Conservation (phyloP, 1,140 invertebrate species). For the Sycophila sp. region DNA sequence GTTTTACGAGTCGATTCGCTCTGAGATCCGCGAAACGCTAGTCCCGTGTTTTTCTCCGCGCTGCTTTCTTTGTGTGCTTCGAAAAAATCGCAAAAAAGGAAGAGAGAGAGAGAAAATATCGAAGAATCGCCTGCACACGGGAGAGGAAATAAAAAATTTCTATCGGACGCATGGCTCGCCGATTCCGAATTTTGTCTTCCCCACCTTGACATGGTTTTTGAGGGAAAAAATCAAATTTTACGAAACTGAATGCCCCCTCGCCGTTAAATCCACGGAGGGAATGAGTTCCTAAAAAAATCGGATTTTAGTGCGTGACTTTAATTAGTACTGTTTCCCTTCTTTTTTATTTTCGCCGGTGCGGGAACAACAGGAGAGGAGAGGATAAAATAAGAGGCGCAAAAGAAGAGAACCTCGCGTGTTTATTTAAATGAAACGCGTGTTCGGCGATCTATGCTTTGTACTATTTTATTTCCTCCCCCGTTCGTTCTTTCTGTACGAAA, state of each 20-base stretch:
- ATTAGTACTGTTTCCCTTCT: constrained; percentile 23
- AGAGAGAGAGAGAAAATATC: not conserved
- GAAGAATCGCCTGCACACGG: not conserved
- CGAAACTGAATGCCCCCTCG: too few species aligned
- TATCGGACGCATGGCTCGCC: too few species aligned
- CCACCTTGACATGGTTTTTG: too few species aligned
- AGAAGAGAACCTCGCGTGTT: constrained; percentile 1
- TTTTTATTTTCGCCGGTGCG: constrained; percentile 3
- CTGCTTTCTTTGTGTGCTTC: too few species aligned
- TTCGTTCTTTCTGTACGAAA: constrained; percentile 9
- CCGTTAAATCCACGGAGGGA: too few species aligned
- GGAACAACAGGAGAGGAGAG: not conserved
- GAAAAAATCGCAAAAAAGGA: not conserved
- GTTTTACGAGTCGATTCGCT: constrained; percentile 30
- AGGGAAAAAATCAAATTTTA: too few species aligned
- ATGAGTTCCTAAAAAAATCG: too few species aligned
- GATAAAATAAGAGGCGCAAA: not conserved
- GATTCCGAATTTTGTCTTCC: too few species aligned
- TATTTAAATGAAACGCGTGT: constrained; percentile 22
- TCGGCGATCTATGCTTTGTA: not conserved
- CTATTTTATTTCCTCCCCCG: constrained; percentile 12
- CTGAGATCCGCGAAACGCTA: constrained; percentile 2
- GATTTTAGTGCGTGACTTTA: constrained; percentile 11
- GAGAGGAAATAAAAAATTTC: too few species aligned
- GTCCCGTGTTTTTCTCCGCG: not conserved